Percentiles rank a stretch among this genome's conserved stretches.
Evolutionary conservation across 2,888 invertebrate genomes (phyloP).

Genomic region (Melanostoma mellinum): DNA sequence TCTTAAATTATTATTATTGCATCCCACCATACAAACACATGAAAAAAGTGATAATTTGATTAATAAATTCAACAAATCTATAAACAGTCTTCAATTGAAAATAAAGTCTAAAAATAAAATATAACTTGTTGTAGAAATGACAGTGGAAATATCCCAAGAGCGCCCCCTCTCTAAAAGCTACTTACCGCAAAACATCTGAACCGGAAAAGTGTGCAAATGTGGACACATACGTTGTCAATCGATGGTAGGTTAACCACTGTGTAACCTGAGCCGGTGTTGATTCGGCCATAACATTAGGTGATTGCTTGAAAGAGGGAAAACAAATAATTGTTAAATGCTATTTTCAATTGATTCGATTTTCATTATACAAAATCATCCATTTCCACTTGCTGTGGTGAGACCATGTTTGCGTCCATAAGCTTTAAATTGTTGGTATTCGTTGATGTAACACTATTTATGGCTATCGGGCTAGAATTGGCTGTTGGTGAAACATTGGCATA

Average conservation of each 20-base stretch:
- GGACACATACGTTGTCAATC: conserved; percentile 89
- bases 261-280: conserved; percentile 88
- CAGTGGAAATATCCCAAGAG: too few relatives aligned
- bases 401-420: conserved; percentile 81
- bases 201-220: conserved; percentile 94
- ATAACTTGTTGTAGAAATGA: too few relatives aligned
- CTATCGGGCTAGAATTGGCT: conserved; percentile 80
- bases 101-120: too few relatives aligned
- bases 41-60: too few relatives aligned
- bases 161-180: conserved; percentile 2
- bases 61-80: too few relatives aligned
- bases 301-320: conserved; percentile 48
- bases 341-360: background rate
- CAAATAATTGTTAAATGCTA: background rate
- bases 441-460: conserved; percentile 81
- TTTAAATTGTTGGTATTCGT: conserved; percentile 81
- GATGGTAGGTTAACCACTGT: conserved; percentile 90
- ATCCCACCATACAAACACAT: too few relatives aligned
- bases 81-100: too few relatives aligned
- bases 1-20: too few relatives aligned
- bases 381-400: conserved; percentile 80
- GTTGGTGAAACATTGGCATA: conserved; percentile 79
- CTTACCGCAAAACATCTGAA: conserved; percentile 90
- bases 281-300: conserved; percentile 84
- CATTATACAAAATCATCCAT: conserved; percentile 80